These are phyloP conservation scores for human DNA, from an alignment of 2,113 vertebrate species.

Conservation along the genomic window GRCh38 chr9:109934501-109935000, in stretches of 20 bases:
- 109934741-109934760: not conserved
- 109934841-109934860: not conserved
- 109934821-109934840: not conserved
- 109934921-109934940: not conserved
- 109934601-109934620: not conserved
- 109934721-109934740: not conserved
- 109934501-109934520: not conserved
- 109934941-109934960: not conserved
- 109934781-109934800: not conserved
- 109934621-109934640: not conserved
- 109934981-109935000: not conserved
- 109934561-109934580: not conserved
- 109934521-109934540: rapidly evolving
- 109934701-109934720: not conserved
- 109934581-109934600: not conserved
- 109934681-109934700: not conserved
- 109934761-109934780: not conserved
- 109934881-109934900: not conserved
- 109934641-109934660: rapidly evolving
- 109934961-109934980: no score
- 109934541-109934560: not conserved
- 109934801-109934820: not conserved
- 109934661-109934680: rapidly evolving
- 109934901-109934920: not conserved
- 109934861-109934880: not conserved